These are phyloP conservation scores for Eleutherodactylus coqui DNA, from an alignment of 2,797 vertebrate genomes.

Conservation along the genomic window DNA sequence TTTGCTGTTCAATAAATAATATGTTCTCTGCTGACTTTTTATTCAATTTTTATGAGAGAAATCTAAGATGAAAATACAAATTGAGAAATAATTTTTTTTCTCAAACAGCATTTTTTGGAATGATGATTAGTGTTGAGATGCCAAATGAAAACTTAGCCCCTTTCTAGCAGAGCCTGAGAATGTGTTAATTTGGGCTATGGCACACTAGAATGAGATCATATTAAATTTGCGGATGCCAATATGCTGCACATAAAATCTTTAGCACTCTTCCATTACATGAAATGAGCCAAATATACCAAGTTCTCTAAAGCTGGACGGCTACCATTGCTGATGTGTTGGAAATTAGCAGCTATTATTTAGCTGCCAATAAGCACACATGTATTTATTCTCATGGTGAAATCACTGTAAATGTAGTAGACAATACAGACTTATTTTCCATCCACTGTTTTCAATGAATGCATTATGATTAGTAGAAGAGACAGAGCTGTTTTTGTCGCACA, in stretches of 20 bases:
- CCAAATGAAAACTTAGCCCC: constrained; percentile 51
- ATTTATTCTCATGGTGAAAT: constrained; percentile 54
- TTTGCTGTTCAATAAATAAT: constrained; percentile 7
- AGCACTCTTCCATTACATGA: constrained; percentile 58
- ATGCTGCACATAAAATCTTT: constrained; percentile 60
- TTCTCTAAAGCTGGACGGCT: constrained; percentile 53
- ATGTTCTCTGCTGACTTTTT: background rate
- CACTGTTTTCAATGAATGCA: constrained; percentile 28
- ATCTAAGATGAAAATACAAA: constrained; percentile 25
- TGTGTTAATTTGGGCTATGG: constrained; percentile 63
- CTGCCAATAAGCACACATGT: constrained; percentile 58
- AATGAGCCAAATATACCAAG: constrained; percentile 60
- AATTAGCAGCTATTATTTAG: constrained; percentile 55
- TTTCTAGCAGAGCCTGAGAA: constrained; percentile 59
- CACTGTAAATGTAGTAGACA: constrained; percentile 47
- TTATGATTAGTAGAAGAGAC: background rate
- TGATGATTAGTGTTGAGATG: constrained; percentile 39
- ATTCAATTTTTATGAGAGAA: background rate
- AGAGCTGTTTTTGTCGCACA: background rate
- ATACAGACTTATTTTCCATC: constrained; percentile 48
- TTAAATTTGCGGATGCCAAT: constrained; percentile 59
- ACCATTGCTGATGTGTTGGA: constrained; percentile 56
- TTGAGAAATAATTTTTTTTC: constrained; percentile 15
- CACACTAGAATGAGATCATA: constrained; percentile 62
- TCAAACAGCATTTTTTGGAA: constrained; percentile 34